Percentiles rank a stretch among this genome's conserved stretches.
Conservation (phyloP, 2,797 vertebrate genomes). For the Alcedo quadribrachys region DNA sequence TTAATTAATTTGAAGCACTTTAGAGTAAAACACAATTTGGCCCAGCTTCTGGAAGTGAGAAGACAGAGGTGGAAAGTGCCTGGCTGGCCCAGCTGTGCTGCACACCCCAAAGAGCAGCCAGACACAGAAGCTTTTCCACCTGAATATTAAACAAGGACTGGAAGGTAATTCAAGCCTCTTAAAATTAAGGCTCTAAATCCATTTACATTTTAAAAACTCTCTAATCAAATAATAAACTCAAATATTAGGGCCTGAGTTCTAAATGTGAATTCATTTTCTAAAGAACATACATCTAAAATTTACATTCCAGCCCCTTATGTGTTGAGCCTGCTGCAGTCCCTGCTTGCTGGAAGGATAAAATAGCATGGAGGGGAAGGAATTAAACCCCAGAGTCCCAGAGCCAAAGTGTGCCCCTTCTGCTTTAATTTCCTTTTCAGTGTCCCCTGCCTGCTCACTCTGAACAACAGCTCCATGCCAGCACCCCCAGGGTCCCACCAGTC, state of each 20-base stretch:
- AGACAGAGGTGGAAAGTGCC: background rate
- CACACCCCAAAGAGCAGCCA: background rate
- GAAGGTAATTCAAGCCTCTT: slow-evolving; percentile 36
- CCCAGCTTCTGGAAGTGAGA: background rate
- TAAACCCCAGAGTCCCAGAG: too few relatives aligned
- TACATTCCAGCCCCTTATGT: too few relatives aligned
- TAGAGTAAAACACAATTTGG: slow-evolving; percentile 19
- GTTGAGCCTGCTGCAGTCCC: too few relatives aligned
- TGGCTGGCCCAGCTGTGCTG: background rate
- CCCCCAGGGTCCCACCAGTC: background rate
- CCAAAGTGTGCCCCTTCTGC: too few relatives aligned
- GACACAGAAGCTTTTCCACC: slow-evolving; percentile 1
- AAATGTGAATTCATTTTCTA: too few relatives aligned
- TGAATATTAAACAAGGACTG: slow-evolving; percentile 38
- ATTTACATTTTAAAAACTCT: too few relatives aligned
- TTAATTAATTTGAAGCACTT: slow-evolving; percentile 26
- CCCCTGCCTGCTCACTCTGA: background rate
- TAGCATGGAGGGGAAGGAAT: too few relatives aligned
- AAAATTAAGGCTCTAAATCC: background rate
- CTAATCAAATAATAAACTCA: too few relatives aligned
- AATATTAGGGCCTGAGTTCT: too few relatives aligned
- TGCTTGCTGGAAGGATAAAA: too few relatives aligned
- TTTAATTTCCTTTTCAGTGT: background rate
- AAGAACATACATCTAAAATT: too few relatives aligned
- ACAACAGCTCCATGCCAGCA: background rate